Base-by-base conservation (phyloP, 2,888 invertebrate species). In the Frankliniella fusca region DNA sequence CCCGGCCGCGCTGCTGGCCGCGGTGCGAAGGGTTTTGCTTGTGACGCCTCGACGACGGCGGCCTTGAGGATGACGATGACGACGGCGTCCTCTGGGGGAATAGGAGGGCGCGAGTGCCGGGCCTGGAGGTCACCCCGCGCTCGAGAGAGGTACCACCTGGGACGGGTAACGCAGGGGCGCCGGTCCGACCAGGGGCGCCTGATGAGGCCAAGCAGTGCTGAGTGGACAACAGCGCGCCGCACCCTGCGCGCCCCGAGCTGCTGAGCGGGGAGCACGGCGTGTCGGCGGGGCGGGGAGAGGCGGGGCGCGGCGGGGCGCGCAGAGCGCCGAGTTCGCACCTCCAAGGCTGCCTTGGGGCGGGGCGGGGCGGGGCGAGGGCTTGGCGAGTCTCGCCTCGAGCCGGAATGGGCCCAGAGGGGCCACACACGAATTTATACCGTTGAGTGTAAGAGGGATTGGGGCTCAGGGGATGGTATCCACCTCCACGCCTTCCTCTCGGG, bases 391-490 rank as follows among this genome's bases (percentile, higher is more conserved):
- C 54, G 54, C 54, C 18, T 54, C 20, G 54, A 20, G 18, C 70
- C 27, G 70, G 70, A 76, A 76, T 76, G 70, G 70, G 70, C 70
- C 70, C 70, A 23, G 23, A 23, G 70, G 70, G 70, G 70, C 70
- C 70, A 76, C 70, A 76, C 70, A 23, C 70, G 70, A 76, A 76
- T 76, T 76, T 76, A 76, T 76, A 76, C 70, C 70, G 70, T 76
- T 76, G 70, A 76, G 70, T 76, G 70, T 76, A 76, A 76, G 70
- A 76, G 70, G 70, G 70, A 76, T 76, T 76, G 70, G 70, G 70
- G 70, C 70, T 27, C 70, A 10, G 70, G 70, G 70, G 70, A 76
- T 27, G 70, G 54, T 20, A 54, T 54, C 54, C 54, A 20, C 38
- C 38, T 20, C 54, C 15, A 54, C 54, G 54, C 54, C 54, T 54